Evolutionary conservation across 2,113 vertebrate genomes (phyloP).

Genomic region (Pogonocichla stellata): DNA sequence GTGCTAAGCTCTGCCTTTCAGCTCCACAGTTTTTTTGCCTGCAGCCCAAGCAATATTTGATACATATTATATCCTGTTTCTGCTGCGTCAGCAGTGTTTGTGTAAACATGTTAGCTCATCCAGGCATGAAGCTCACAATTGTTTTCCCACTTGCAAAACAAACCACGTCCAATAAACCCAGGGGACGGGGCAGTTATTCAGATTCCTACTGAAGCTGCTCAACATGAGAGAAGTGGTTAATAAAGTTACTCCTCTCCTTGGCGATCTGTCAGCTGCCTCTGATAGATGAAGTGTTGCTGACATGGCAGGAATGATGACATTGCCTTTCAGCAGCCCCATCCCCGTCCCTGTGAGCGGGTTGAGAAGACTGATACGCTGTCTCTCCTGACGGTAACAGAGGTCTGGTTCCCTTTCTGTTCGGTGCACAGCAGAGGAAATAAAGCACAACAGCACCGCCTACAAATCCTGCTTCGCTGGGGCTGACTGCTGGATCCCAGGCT

Average conservation of each 20-base stretch:
- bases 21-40: conserved; percentile 14
- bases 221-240: conserved; percentile 9
- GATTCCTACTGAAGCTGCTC: conserved; percentile 1
- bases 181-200: background rate
- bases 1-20: conserved; percentile 4
- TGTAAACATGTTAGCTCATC: conserved; percentile 24
- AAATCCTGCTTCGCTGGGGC: background rate
- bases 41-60: conserved; percentile 41
- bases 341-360: background rate
- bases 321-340: conserved; percentile 8
- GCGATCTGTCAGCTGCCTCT: background rate
- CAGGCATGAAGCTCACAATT: background rate
- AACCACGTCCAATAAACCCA: background rate
- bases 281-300: conserved; percentile 7
- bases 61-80: conserved; percentile 5
- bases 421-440: background rate
- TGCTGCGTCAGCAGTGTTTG: conserved; percentile 22
- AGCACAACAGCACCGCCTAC: background rate
- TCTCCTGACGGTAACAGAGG: background rate
- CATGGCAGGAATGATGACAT: conserved; percentile 26
- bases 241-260: conserved; percentile 31
- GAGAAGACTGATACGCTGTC: background rate
- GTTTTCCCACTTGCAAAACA: conserved; percentile 34
- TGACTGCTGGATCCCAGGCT: background rate
- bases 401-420: background rate